Base-by-base conservation (phyloP, 2,797 vertebrate genomes). In the Rhyacichthys aspro region DNA sequence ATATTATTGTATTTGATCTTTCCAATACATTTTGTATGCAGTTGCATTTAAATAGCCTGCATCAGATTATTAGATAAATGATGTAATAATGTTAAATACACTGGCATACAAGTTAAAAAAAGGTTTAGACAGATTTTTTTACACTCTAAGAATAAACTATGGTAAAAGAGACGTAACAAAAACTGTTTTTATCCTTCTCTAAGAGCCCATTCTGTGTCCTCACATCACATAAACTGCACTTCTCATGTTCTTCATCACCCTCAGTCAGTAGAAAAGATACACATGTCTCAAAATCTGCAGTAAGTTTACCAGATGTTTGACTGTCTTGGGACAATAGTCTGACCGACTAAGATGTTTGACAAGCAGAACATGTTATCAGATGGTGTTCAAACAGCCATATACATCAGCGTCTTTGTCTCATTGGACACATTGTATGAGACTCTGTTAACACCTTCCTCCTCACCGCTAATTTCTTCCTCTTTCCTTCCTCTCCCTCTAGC, bases 231-330 rank as follows among this genome's bases (percentile, higher is more conserved):
- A 67, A 15, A 8, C 45, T 67, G 14, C 12, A n/a, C 34, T 39
- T 65, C 66, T 53, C 63, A 45, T 64, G 68, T 63, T 62, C 46
- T 54, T 73, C 67, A 55, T 54, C 67, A 67, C 62, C 63, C 71
- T 33, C 54, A 74, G 46, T 11, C 10, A 18, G 56, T 46, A 39
- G 67, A 72, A 49, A 61, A 63, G 65, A 70, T 66, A 76, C 82
- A 81, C 63, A 75, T 33, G 37, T 59, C 63, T 50, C 28, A 55
- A 61, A 43, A 42, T 72, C 56, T 61, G 70, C 17, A 34, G 7
- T 59, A 74, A 74, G 63, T 43, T 23, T 1, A 33, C 44, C 68
- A 79, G 32, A 72, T 66, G 70, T 72, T 78, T 78, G 49, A n/a
- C n/a, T n/a, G n/a, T n/a, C n/a, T n/a, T n/a, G n/a, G n/a, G n/a